Evolutionary conservation across 2,113 vertebrate species (phyloP), one percentile per base, ranked within the genome.

Genomic region (Pyxicephalus adspersus): DNA sequence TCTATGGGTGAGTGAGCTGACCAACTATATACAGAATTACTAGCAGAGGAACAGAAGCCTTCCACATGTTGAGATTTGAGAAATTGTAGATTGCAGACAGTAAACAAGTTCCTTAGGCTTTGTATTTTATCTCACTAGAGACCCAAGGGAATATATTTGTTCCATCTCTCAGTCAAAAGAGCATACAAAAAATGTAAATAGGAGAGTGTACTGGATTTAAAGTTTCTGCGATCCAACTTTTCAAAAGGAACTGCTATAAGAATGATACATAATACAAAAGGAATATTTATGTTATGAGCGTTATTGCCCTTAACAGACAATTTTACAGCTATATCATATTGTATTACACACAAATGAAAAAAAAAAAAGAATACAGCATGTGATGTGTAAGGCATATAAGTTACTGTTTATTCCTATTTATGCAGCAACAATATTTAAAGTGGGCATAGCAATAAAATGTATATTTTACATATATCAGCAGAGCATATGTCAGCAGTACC

Each of bases 1-100:
- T 92, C 89, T 90, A 85, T 87, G 90, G 90, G 89, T 92, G 90
- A 90, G 85, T 91, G 90, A 88, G 85, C 85, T 92, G 90, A 91
- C 91, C 90, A 87, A 89, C 84, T 80, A 20, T 86, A 87, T 83
- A 81, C 87, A 87, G 88, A 85, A 85, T 90, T 87, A 84, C 87
- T 86, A 88, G 84, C 88, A 83, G 83, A 89, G 87, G 83, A 86
- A 82, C 38, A 63, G 84, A 89, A 91, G 86, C 86, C 88, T 88
- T 87, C 86, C 90, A 81, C 89, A 87, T 91, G 88, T 91, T 88
- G 89, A 90, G 83, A 92, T 90, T 87, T 85, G 50, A 72, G 84
- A 86, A 90, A 90, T 89, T 91, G 88, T 89, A 90, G 87, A 89
- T 90, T 90, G 89, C 88, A 89, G 89, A 86, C 89, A 88, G 87